Evolutionary conservation across 2,797 vertebrate species (phyloP), one percentile per base, ranked within the genome.

Genomic region (Trachurus trachurus): DNA sequence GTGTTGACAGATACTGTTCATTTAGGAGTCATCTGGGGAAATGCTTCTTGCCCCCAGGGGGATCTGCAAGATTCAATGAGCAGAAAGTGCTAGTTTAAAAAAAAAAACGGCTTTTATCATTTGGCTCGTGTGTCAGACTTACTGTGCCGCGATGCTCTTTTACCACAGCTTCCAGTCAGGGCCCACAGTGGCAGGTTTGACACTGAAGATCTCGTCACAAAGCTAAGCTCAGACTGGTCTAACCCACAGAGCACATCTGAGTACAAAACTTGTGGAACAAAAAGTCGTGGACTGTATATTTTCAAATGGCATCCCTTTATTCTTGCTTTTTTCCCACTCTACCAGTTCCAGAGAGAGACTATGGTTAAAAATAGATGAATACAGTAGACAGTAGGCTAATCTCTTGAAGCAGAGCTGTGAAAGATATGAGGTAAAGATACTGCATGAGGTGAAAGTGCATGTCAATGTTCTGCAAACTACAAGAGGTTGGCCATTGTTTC

Each of bases 1-100:
- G 82, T 90, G 87, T 84, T 92, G 89, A 91, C 88, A 91, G 76
- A 91, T 84, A 81, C 83, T 88, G 74, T 84, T 91, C 84, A 89
- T 88, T 88, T 85, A 83, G 78, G 80, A 85, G 80, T 56, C 83
- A 90, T 88, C 76, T 56, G 57, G 85, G 84, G 87, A 88, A 88
- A 90, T 50, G 82, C 80, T 80, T 57, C 62, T 31, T 4, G 7
- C 82, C 83, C 74, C 76, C 76, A 44, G 76, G 83, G 83, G 73
- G 54, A 59, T 52, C 74, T 69, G 76, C 69, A 65, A 85, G 72
- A 91, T 47, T 76, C 84, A 87, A 57, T 74, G 75, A 83, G 80
- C 74, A 66, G 65, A 91, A 82, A 90, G 76, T 62, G 83, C 69
- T 49, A 13, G 58, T 73, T 86, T 82, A 80, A 77, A 84, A 86